Percentiles rank a stretch among this genome's conserved stretches.
phyloP scores from a whole-genome alignment of 2,888 invertebrate genomes.

The Hyposoter dolosus region DNA sequence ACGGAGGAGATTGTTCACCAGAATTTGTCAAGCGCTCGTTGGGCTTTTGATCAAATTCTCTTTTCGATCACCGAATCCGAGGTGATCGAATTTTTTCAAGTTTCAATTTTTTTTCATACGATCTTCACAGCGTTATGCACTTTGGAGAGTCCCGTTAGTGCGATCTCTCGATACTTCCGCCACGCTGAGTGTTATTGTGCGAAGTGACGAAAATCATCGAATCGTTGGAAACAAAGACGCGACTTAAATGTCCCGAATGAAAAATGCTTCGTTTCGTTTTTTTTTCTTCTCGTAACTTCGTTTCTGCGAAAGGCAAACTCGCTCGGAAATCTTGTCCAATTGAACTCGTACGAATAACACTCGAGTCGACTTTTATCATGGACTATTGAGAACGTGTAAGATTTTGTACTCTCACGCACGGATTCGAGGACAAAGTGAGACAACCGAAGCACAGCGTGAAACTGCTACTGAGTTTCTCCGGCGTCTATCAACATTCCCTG shows the following conservation, averaged over 20 bases:
- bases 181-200: slow-evolving; percentile 9
- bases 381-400: not conserved
- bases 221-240: slow-evolving; percentile 7
- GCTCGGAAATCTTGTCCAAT: slow-evolving; percentile 4
- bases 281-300: not conserved
- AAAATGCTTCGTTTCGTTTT: not conserved
- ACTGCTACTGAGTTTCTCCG: slow-evolving; percentile 58
- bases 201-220: slow-evolving; percentile 41
- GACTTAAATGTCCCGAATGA: no score
- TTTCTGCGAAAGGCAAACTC: not conserved
- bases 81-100: slow-evolving; percentile 52
- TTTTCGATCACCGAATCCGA: slow-evolving; percentile 63
- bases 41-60: not conserved
- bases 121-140: not conserved
- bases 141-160: not conserved
- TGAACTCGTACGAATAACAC: not conserved
- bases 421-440: slow-evolving; percentile 64
- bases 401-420: slow-evolving; percentile 55
- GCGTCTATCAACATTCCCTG: slow-evolving; percentile 61
- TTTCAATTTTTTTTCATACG: slow-evolving; percentile 18
- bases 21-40: slow-evolving; percentile 24
- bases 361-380: not conserved
- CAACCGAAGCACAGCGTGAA: slow-evolving; percentile 51
- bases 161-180: not conserved
- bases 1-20: slow-evolving; percentile 24